Conservation (phyloP, 2,888 invertebrate genomes). For the Galeruca laticollis region DNA sequence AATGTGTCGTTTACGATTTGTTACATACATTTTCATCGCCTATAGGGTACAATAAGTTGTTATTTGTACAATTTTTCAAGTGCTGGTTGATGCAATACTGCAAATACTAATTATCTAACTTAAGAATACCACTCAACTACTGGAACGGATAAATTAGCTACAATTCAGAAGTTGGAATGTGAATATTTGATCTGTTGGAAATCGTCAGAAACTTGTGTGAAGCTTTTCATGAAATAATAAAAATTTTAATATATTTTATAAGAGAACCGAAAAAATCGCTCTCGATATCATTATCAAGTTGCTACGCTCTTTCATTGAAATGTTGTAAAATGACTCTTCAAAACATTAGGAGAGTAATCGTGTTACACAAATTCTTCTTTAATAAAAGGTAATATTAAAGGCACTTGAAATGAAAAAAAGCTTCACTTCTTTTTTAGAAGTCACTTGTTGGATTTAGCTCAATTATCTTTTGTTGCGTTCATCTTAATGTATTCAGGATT, state of each 20-base stretch:
- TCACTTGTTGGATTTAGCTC: too few species aligned
- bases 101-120: too few species aligned
- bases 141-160: slow-evolving; percentile 1
- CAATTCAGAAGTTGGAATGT: slow-evolving; percentile 9
- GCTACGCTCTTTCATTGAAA: neutral
- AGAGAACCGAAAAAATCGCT: neutral
- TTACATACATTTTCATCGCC: too few species aligned
- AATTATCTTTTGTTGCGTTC: too few species aligned
- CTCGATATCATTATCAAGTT: neutral
- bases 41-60: too few species aligned
- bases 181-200: slow-evolving; percentile 8
- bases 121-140: slow-evolving; percentile 3
- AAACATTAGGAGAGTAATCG: neutral
- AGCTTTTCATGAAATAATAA: neutral
- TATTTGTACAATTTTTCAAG: too few species aligned
- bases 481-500: too few species aligned
- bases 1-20: too few species aligned
- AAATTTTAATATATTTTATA: neutral
- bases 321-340: neutral
- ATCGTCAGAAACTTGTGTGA: neutral
- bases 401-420: neutral
- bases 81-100: too few species aligned
- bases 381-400: neutral
- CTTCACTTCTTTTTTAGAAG: neutral
- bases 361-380: neutral